A percentile compares a stretch with the other conserved stretches of the same genome.
Conservation (phyloP, 1,140 invertebrate genomes). For the Wiebesia pumilae region DNA sequence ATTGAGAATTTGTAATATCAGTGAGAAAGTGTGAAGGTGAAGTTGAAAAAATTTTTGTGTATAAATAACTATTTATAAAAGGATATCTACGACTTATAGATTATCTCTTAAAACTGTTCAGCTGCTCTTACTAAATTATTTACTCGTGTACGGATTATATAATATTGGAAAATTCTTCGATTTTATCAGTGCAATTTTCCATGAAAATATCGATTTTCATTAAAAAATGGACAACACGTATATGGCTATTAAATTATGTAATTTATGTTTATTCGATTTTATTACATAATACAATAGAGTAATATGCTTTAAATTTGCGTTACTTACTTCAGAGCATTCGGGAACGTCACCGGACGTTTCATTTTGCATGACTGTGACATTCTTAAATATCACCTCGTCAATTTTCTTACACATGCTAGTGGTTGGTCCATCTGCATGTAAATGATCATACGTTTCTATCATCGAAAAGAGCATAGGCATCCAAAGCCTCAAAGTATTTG, state of each 20-base stretch:
- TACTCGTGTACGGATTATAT: too few species aligned
- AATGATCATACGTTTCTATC: slow-evolving; percentile 66
- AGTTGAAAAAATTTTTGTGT: too few species aligned
- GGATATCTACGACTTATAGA: too few species aligned
- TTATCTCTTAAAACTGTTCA: too few species aligned
- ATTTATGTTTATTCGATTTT: background rate
- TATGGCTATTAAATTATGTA: too few species aligned
- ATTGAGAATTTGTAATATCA: background rate
- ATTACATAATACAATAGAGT: background rate
- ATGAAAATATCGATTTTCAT: too few species aligned
- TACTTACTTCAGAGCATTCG: slow-evolving; percentile 51
- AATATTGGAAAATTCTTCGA: background rate
- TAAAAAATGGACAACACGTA: too few species aligned
- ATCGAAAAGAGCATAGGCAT: slow-evolving; percentile 71
- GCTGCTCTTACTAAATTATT: too few species aligned
- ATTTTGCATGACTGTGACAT: slow-evolving; percentile 13
- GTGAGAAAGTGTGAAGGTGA: background rate
- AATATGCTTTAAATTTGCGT: background rate
- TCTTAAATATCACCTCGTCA: slow-evolving; percentile 46
- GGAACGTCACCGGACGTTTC: slow-evolving; percentile 25
- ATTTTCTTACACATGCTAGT: slow-evolving; percentile 62
- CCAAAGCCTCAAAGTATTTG: slow-evolving; percentile 70
- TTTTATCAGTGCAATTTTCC: background rate
- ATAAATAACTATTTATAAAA: too few species aligned
- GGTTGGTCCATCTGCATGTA: slow-evolving; percentile 53